These are phyloP conservation scores for Cataglyphis cursor DNA, from an alignment of 2,888 invertebrate genomes.

Conservation along the genomic window DNA sequence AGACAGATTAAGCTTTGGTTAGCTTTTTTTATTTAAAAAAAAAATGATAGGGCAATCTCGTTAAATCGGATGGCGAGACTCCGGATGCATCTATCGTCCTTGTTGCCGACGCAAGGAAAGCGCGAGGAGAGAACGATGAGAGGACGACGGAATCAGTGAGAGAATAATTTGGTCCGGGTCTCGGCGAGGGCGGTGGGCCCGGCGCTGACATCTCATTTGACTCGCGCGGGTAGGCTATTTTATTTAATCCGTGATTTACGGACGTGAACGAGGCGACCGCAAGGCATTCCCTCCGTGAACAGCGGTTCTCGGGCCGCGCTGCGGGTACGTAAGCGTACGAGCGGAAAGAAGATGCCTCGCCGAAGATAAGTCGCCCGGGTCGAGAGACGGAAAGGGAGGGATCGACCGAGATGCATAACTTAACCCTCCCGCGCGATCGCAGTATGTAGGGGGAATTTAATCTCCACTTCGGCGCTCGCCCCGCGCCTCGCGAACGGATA, in stretches of 20 bases:
- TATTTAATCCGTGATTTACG: slow-evolving; percentile 84
- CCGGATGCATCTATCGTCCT: slow-evolving; percentile 22
- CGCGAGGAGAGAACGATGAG: slow-evolving; percentile 21
- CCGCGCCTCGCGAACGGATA: slow-evolving; percentile 67
- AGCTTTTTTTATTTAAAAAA: neutral
- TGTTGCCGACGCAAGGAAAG: slow-evolving; percentile 13
- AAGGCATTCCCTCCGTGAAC: slow-evolving; percentile 70
- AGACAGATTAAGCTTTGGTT: neutral
- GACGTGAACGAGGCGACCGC: slow-evolving; percentile 73
- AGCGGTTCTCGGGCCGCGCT: slow-evolving; percentile 62
- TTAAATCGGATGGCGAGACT: slow-evolving; percentile 55
- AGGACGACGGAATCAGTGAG: slow-evolving; percentile 61
- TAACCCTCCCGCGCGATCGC: slow-evolving; percentile 74
- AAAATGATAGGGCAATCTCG: slow-evolving; percentile 41
- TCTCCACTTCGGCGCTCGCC: slow-evolving; percentile 72
- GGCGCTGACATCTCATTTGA: slow-evolving; percentile 82
- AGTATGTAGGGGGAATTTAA: slow-evolving; percentile 80
- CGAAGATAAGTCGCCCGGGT: slow-evolving; percentile 79
- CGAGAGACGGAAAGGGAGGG: slow-evolving; percentile 74
- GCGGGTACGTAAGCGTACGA: slow-evolving; percentile 60
- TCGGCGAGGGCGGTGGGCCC: slow-evolving; percentile 73
- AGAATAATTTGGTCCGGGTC: slow-evolving; percentile 66
- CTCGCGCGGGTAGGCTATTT: slow-evolving; percentile 79
- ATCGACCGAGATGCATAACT: slow-evolving; percentile 83
- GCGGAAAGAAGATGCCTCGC: slow-evolving; percentile 78